Percentiles rank a stretch among this genome's conserved stretches.
These are phyloP conservation scores for Bombus waltoni DNA, from an alignment of 1,140 invertebrate species.

Conservation along the genomic window DNA sequence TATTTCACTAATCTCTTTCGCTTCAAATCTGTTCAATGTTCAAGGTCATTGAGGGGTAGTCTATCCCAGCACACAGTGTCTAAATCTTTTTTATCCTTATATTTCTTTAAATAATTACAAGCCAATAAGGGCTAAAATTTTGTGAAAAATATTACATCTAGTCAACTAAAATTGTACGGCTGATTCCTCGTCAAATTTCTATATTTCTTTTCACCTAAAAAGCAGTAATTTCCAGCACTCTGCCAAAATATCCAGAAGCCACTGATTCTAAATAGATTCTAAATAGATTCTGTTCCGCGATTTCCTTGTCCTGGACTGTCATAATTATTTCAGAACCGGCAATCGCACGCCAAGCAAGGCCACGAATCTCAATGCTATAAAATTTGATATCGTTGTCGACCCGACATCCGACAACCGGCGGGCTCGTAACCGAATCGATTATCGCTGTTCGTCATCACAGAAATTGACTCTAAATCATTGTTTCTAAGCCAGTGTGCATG, in stretches of 20 bases:
- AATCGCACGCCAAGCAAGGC: background rate
- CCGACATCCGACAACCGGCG: background rate
- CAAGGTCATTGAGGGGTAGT: background rate
- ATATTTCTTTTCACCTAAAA: too few species aligned
- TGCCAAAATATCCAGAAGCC: background rate
- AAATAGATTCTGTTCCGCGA: too few species aligned
- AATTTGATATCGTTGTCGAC: too few species aligned
- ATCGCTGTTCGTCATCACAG: constrained; percentile 39
- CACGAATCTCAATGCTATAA: background rate
- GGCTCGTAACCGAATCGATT: constrained; percentile 60
- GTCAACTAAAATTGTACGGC: background rate
- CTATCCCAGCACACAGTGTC: background rate
- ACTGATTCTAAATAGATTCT: too few species aligned
- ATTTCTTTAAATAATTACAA: background rate
- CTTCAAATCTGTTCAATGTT: background rate
- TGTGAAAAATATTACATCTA: too few species aligned
- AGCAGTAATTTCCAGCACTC: background rate
- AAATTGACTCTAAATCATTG: constrained; percentile 61
- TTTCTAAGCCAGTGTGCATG: constrained; percentile 77
- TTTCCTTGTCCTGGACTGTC: background rate
- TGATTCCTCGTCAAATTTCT: background rate
- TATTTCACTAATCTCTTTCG: too few species aligned
- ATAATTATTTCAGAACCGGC: background rate
- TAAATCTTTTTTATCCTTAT: background rate
- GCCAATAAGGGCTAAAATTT: background rate